Percentiles rank a stretch among this genome's conserved stretches.
Evolutionary conservation across 2,888 invertebrate genomes (phyloP).

Genomic region (Arge pagana): DNA sequence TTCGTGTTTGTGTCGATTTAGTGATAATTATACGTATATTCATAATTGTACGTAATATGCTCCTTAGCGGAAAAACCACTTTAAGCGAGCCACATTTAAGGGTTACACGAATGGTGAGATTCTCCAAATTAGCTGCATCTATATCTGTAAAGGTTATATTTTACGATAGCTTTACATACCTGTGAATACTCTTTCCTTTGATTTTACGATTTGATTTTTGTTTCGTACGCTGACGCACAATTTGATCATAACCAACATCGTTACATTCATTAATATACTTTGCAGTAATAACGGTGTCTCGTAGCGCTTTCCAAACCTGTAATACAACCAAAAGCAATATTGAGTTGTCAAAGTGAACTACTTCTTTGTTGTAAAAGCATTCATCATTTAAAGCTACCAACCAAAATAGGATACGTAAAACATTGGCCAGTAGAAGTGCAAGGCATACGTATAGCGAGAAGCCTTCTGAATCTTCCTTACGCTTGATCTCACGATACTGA

Average conservation of each 20-base stretch:
- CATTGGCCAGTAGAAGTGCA: slow-evolving; percentile 93
- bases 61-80: slow-evolving; percentile 47
- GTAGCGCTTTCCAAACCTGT: slow-evolving; percentile 97
- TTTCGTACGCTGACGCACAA: slow-evolving; percentile 87
- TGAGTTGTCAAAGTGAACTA: background rate
- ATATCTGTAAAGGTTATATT: no score
- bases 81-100: slow-evolving; percentile 3
- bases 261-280: slow-evolving; percentile 95
- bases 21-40: no score
- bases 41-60: no score
- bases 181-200: slow-evolving; percentile 80
- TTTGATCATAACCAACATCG: slow-evolving; percentile 95
- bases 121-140: no score
- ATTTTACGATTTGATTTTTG: slow-evolving; percentile 76
- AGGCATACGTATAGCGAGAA: slow-evolving; percentile 97
- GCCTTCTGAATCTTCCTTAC: slow-evolving; percentile 91
- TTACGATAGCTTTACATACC: slow-evolving; percentile 62
- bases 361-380: slow-evolving; percentile 3
- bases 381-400: slow-evolving; percentile 61
- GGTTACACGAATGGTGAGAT: slow-evolving; percentile 8
- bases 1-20: no score
- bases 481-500: slow-evolving; percentile 91
- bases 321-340: slow-evolving; percentile 12
- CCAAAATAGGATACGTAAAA: slow-evolving; percentile 97
- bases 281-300: slow-evolving; percentile 94